phyloP scores from a whole-genome alignment of 2,797 vertebrate species.

The Sparidentex hasta region DNA sequence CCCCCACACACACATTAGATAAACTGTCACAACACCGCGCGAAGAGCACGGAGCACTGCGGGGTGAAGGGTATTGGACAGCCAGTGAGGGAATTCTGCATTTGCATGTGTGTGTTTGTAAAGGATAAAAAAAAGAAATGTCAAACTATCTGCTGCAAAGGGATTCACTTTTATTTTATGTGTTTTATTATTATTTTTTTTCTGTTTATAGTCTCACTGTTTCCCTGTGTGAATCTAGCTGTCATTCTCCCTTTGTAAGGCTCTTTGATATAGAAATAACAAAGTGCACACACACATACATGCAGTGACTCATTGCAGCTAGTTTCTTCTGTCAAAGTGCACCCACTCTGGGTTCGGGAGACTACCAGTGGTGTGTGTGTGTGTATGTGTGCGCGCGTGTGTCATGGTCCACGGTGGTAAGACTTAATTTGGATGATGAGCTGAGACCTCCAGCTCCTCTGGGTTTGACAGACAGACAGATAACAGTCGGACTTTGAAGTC shows the following conservation, averaged over 20 bases:
- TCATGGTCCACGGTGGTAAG: conserved; percentile 43
- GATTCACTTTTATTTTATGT: neutral
- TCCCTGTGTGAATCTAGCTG: conserved; percentile 7
- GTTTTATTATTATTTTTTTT: neutral
- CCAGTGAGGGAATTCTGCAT: conserved; percentile 15
- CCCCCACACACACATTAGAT: conserved; percentile 36
- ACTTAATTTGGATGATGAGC: conserved; percentile 63
- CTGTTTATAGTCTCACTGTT: neutral
- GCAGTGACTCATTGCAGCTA: conserved; percentile 21
- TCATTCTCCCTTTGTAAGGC: conserved; percentile 13
- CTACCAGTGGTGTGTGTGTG: conserved; percentile 36
- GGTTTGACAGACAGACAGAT: conserved; percentile 47
- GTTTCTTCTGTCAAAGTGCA: conserved; percentile 49
- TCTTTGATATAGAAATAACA: conserved; percentile 26
- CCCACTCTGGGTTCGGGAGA: conserved; percentile 31
- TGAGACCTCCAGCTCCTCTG: conserved; percentile 50
- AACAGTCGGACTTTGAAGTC: conserved; percentile 60
- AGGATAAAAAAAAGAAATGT: neutral
- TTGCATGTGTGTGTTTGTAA: conserved; percentile 23
- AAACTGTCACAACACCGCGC: conserved; percentile 37
- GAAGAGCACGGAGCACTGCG: conserved; percentile 31
- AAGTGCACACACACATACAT: conserved; percentile 12
- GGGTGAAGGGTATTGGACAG: conserved; percentile 60
- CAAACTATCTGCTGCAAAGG: neutral
- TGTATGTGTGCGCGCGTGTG: conserved; percentile 27